Percentiles rank a stretch among this genome's conserved stretches.
Conservation (phyloP, 2,888 invertebrate genomes). For the Hydraecia micacea region DNA sequence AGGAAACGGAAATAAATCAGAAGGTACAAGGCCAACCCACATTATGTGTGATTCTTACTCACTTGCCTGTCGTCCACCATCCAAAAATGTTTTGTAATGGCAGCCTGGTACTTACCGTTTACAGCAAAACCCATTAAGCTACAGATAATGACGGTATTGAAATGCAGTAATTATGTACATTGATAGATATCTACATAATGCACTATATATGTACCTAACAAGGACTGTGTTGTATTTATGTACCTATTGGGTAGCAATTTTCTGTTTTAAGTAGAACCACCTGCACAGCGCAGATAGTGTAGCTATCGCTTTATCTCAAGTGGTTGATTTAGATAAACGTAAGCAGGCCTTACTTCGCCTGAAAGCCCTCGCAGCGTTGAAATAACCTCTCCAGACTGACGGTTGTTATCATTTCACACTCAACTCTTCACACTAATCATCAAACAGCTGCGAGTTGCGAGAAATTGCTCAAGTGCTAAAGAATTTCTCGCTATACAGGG, state of each 20-base stretch:
- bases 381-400: conserved; percentile 62
- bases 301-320: conserved; percentile 66
- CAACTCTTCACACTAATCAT: conserved; percentile 50
- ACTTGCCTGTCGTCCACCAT: neutral
- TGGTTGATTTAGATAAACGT: conserved; percentile 67
- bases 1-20: neutral
- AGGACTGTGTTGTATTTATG: conserved; percentile 42
- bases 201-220: conserved; percentile 42
- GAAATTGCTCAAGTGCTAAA: conserved; percentile 44
- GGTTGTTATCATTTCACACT: conserved; percentile 64
- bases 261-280: conserved; percentile 50
- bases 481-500: conserved; percentile 23
- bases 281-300: conserved; percentile 44
- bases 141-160: neutral
- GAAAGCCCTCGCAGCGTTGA: conserved; percentile 60
- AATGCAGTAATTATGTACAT: too few species aligned
- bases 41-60: neutral
- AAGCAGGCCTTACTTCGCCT: conserved; percentile 45
- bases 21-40: neutral
- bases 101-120: neutral
- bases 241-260: conserved; percentile 31
- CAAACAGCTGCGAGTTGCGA: conserved; percentile 42
- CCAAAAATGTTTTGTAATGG: neutral
- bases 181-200: too few species aligned
- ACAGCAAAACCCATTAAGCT: neutral